phyloP scores from a whole-genome alignment of 2,888 invertebrate genomes.

The Selenia dentaria region DNA sequence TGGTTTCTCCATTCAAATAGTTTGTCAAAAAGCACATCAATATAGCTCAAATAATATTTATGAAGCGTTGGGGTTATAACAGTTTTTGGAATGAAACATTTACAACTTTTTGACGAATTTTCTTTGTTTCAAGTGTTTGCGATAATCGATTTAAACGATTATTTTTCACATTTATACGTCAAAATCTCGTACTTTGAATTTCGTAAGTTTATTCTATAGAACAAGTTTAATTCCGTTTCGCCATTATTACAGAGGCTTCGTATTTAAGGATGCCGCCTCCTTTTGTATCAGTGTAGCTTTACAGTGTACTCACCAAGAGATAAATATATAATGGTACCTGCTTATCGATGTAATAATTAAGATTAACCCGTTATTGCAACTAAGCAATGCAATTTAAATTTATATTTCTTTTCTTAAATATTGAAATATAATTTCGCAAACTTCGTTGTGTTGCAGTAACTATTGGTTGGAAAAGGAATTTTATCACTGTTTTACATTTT shows the following conservation, averaged over 20 bases:
- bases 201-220: conserved; percentile 29
- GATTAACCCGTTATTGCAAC: conserved; percentile 44
- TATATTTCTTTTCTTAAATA: conserved; percentile 53
- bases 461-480: conserved; percentile 81
- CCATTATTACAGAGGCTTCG: too few species aligned
- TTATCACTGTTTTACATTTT: conserved; percentile 86
- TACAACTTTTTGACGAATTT: neutral
- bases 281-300: too few species aligned
- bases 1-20: neutral
- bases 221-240: too few species aligned
- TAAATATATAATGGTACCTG: conserved; percentile 67
- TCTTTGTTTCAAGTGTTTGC: neutral
- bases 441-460: conserved; percentile 70
- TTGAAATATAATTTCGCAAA: conserved; percentile 71
- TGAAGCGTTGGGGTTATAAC: neutral
- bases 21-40: too few species aligned
- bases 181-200: conserved; percentile 8
- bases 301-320: conserved; percentile 57
- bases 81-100: neutral
- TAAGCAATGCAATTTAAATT: conserved; percentile 40
- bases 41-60: neutral
- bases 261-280: too few species aligned
- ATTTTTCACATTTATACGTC: neutral
- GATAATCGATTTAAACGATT: neutral
- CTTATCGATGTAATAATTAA: conserved; percentile 61